Percentiles rank a stretch among this genome's conserved stretches.
Evolutionary conservation across 2,888 invertebrate species (phyloP).

Genomic region (Strigamia crassipes): DNA sequence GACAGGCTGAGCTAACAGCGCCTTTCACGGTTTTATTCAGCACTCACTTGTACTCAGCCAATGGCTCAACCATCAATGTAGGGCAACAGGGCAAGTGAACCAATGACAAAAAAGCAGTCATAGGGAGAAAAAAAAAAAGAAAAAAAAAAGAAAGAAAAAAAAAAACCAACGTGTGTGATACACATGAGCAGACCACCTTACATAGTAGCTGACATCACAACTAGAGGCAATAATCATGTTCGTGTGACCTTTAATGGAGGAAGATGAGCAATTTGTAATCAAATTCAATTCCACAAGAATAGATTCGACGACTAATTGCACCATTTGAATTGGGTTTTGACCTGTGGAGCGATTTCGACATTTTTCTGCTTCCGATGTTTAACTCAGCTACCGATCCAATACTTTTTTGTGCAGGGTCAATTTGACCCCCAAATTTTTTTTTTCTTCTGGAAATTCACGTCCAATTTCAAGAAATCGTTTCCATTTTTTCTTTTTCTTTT

Average conservation of each 20-base stretch:
- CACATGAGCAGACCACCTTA: constrained; percentile 16
- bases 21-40: constrained; percentile 30
- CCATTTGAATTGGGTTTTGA: too few species aligned
- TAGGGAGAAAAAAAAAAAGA: background rate
- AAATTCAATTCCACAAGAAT: too few species aligned
- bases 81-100: constrained; percentile 39
- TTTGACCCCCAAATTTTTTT: too few species aligned
- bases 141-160: too few species aligned
- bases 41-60: constrained; percentile 29
- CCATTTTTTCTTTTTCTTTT: too few species aligned
- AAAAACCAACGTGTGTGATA: background rate
- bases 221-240: constrained; percentile 15
- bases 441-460: too few species aligned
- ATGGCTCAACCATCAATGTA: constrained; percentile 42
- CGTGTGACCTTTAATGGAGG: background rate
- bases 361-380: too few species aligned
- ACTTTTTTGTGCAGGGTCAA: too few species aligned
- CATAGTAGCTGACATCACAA: background rate
- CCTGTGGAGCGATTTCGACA: too few species aligned
- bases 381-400: too few species aligned
- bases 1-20: constrained; percentile 41
- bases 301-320: too few species aligned
- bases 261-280: background rate
- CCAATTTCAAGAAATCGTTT: too few species aligned
- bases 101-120: constrained; percentile 2